phyloP scores from a whole-genome alignment of 2,888 invertebrate species.

The Andrena flavipes region DNA sequence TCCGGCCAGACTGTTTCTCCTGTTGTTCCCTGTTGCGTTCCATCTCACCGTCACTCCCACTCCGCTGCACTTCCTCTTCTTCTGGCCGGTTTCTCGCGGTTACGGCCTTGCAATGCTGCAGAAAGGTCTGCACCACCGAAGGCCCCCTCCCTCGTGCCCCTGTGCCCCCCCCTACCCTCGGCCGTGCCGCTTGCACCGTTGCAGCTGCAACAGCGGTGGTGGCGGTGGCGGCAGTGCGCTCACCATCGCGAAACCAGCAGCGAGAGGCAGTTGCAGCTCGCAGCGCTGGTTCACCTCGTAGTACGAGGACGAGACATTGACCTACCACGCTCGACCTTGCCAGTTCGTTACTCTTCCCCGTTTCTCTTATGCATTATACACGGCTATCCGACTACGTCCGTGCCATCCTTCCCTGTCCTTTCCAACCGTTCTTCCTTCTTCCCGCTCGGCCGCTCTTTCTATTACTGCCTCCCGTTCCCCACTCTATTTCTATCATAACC shows the following conservation, averaged over 20 bases:
- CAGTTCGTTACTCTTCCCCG: constrained; percentile 84
- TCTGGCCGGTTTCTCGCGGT: constrained; percentile 76
- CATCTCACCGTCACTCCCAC: constrained; percentile 64
- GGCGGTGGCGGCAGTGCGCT: constrained; percentile 41
- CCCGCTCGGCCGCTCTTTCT: constrained; percentile 51
- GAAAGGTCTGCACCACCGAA: constrained; percentile 38
- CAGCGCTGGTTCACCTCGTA: constrained; percentile 74
- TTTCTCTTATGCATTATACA: constrained; percentile 79
- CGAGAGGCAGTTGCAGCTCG: constrained; percentile 63
- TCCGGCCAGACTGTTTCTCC: constrained; percentile 25
- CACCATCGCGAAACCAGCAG: constrained; percentile 53
- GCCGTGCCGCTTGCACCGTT: constrained; percentile 70
- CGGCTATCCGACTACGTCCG: constrained; percentile 71
- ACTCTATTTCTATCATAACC: constrained; percentile 50
- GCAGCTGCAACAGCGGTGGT: constrained; percentile 65
- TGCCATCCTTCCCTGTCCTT: constrained; percentile 51
- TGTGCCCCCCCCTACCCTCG: not conserved
- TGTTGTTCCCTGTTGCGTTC: constrained; percentile 54
- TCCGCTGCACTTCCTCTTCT: constrained; percentile 73
- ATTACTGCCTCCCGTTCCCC: constrained; percentile 45
- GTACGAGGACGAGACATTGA: constrained; percentile 83
- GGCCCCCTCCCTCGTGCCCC: constrained; percentile 13
- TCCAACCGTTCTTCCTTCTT: constrained; percentile 47
- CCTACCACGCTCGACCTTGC: constrained; percentile 84
- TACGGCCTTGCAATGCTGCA: constrained; percentile 83